These are phyloP conservation scores for Mesopsocus fuscifrons DNA, from an alignment of 2,888 invertebrate genomes.

Conservation along the genomic window DNA sequence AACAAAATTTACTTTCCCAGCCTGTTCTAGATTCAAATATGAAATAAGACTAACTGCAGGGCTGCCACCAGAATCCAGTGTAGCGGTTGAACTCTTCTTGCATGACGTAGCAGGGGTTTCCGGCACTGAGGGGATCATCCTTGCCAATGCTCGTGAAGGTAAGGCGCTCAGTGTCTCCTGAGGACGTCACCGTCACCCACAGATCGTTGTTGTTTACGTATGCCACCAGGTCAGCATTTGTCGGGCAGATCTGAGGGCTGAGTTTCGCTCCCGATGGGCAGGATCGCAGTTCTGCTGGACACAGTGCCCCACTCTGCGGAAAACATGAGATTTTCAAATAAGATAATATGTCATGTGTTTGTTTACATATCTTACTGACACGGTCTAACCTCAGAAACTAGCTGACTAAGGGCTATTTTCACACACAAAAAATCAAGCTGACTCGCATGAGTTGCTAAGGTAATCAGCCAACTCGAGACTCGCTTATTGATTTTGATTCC, in stretches of 20 bases:
- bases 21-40: too few relatives aligned
- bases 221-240: conserved; percentile 62
- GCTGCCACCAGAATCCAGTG: conserved; percentile 98
- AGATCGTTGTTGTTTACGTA: conserved; percentile 81
- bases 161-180: conserved; percentile 48
- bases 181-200: conserved; percentile 43
- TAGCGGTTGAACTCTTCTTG: conserved; percentile 96
- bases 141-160: conserved; percentile 50
- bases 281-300: conserved; percentile 47
- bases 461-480: too few relatives aligned
- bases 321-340: conserved; percentile 10
- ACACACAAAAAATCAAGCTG: too few relatives aligned
- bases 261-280: conserved; percentile 46
- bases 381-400: too few relatives aligned
- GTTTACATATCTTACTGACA: too few relatives aligned
- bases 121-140: conserved; percentile 75
- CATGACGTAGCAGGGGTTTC: conserved; percentile 94
- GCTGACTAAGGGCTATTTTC: too few relatives aligned
- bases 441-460: too few relatives aligned
- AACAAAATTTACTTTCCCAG: too few relatives aligned
- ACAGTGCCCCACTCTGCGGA: conserved; percentile 37
- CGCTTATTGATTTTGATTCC: too few relatives aligned
- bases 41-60: too few relatives aligned
- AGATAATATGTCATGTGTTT: too few relatives aligned
- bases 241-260: conserved; percentile 68